A percentile compares a stretch with the other conserved stretches of the same genome.
phyloP scores from a whole-genome alignment of 2,888 invertebrate genomes.

The Sisyra terminalis region DNA sequence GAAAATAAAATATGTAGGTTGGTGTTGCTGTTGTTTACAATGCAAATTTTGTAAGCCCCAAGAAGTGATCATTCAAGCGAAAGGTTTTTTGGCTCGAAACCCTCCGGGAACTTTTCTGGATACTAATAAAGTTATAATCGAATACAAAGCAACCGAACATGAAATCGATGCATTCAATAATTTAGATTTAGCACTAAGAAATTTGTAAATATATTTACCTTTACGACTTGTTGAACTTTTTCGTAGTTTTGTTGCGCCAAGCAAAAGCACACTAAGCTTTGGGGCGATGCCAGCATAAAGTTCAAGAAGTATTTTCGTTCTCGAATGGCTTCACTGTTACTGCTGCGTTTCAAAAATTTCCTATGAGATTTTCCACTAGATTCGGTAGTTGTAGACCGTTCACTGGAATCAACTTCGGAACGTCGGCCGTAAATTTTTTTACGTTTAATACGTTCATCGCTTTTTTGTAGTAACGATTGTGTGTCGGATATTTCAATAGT shows the following conservation, averaged over 20 bases:
- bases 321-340: not conserved
- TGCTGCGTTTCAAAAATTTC: slow-evolving; percentile 3
- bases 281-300: slow-evolving; percentile 59
- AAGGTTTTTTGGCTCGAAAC: slow-evolving; percentile 34
- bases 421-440: not conserved
- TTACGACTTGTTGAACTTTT: slow-evolving; percentile 61
- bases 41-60: slow-evolving; percentile 40
- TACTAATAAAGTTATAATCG: slow-evolving; percentile 21
- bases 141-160: slow-evolving; percentile 34
- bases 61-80: slow-evolving; percentile 34
- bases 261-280: slow-evolving; percentile 58
- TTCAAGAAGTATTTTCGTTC: slow-evolving; percentile 31
- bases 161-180: slow-evolving; percentile 38
- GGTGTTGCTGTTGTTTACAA: slow-evolving; percentile 39
- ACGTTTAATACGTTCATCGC: not conserved
- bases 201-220: slow-evolving; percentile 42
- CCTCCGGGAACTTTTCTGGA: slow-evolving; percentile 35
- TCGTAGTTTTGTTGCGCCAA: slow-evolving; percentile 54
- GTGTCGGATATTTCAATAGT: not conserved
- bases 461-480: not conserved
- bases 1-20: slow-evolving; percentile 26
- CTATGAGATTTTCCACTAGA: slow-evolving; percentile 11
- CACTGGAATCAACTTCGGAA: slow-evolving; percentile 6
- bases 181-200: slow-evolving; percentile 36
- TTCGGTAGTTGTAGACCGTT: slow-evolving; percentile 8